Evolutionary conservation across 2,113 vertebrate genomes (phyloP), one percentile per base, ranked within the genome.

Genomic region (Pachycephala philippinensis): DNA sequence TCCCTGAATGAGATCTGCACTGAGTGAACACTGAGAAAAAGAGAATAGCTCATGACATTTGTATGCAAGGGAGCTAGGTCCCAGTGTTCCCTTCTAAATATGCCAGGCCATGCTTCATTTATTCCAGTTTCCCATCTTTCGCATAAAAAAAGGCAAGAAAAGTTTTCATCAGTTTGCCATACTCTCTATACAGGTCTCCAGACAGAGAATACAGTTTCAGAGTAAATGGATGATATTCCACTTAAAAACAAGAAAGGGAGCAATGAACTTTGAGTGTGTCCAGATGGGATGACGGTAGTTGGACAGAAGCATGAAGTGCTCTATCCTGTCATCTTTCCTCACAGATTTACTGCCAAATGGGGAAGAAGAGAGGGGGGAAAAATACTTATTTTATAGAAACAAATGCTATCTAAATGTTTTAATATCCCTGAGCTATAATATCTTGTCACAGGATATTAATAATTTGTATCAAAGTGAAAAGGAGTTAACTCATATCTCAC

Each of bases 101-200:
- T 83, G 23, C 60, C 69, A 57, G 68, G 56, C 60, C 40, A 84
- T 63, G 37, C 19, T 35, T 50, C 20, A 72, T 76, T 82, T 80
- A 83, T 61, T 87, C 23, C 35, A 91, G 24, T 87, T 84, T 89
- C 65, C 77, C 57, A 56, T 54, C 18, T 79, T 94, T 76, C 57
- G 27, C 56, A 75, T 94, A 60, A 93, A 60, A 69, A 23, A 56
- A 59, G 4, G 15, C 31, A 87, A 92, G 40, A 89, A 89, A 27
- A 30, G 20, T 42, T 87, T 85, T 54, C 64, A 65, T 47, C 84
- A 44, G 40, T 75, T 91, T 71, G 45, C 59, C 33, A 52, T 60
- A 15, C 14, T 68, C 23, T 83, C 59, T 60, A 45, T 10, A 19
- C 4, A 76, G 11, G 20, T 68, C 44, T 94, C 77, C 69, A 82